Evolutionary conservation across 2,113 vertebrate species (phyloP), one percentile per base, ranked within the genome.

Genomic region (Protomyctophum bolini): DNA sequence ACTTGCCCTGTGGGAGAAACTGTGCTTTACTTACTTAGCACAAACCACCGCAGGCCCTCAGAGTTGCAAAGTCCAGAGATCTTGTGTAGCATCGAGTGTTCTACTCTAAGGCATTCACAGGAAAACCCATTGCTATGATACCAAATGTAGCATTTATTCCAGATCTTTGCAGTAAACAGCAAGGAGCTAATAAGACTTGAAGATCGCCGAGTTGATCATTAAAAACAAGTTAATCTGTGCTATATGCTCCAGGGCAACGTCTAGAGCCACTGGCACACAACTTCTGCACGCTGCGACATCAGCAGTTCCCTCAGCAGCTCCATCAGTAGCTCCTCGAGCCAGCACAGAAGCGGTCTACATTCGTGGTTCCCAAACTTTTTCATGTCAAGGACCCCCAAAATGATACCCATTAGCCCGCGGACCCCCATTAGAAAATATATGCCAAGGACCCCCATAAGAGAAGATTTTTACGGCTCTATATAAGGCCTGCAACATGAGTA

Each of bases 11-110:
- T 12, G 76, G 85, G 84, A 87, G 74, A 63, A 2, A 15, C 61
- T 80, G 49, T 62, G 76, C 60, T 88, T 89, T 88, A 88, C 87
- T 89, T 89, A 86, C 83, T 84, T 68, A 68, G 75, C 69, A 73
- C 75, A 86, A 79, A 77, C 67, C 70, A 67, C 63, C 55, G 63
- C 49, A 71, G 46, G 33, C 63, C 76, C 66, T 73, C 50, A 46
- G 66, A 77, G 69, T 81, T 21, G 11, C 77, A 54, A 81, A 77
- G 74, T 81, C 67, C 82, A 73, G 67, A 64, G 73, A 70, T 74
- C 66, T 78, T 33, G 46, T 79, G 72, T 68, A 73, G 51, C 68
- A 72, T 62, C 61, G 56, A 80, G 54, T 70, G 73, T 59, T 58
- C 9, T 59, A 70, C 60, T 78, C 71, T 49, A 66, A 65, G 47